Evolutionary conservation across 2,888 invertebrate species (phyloP), one percentile per base, ranked within the genome.

Genomic region (Diaprepes abbreviatus): DNA sequence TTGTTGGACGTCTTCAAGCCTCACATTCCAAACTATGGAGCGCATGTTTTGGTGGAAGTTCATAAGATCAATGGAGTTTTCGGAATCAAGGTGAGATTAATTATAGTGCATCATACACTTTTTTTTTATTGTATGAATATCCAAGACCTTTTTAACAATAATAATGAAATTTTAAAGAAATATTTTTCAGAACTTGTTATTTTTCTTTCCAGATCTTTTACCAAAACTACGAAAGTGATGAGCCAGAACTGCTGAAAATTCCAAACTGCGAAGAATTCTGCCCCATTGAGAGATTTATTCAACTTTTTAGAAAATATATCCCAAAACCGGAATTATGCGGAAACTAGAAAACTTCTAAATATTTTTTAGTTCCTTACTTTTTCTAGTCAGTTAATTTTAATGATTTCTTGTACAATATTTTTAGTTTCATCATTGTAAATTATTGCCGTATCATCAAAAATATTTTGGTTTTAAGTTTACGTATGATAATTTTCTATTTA

Each of bases 1-100:
- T 81, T 85, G 28, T 79, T 89, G 6, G 80, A 80, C 1, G 80
- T 87, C 10, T 88, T 82, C 74, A 75, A 83, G 40, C 81, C 82
- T 0, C 84, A 85, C 58, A 66, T 79, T 21, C 80, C 81, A 0
- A 74, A 75, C 7, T 80, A 79, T 70, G 79, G 77, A 5, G 74
- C 78, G 0, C 77, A 78, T 35, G 66, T 81, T 31, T 64, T 78
- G 12, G 38, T 80, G n/a, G 81, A 81, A 66, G 71, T 81, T 2
- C 79, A 80, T 55, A 52, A 69, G 52, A 73, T 80, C 12, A 59
- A 78, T 19, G 69, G 66, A 12, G 66, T 73, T 31, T 73, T 72
- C 63, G 78, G 78, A 33, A 48, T 80, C 60, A 80, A 78, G 67
- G 78, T 78, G 74, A 48, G 24, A 4, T n/a, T n/a, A n/a, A n/a